Evolutionary conservation across 2,797 vertebrate species (phyloP), one percentile per base, ranked within the genome.

Genomic region (Xiphorhynchus erythropygius): DNA sequence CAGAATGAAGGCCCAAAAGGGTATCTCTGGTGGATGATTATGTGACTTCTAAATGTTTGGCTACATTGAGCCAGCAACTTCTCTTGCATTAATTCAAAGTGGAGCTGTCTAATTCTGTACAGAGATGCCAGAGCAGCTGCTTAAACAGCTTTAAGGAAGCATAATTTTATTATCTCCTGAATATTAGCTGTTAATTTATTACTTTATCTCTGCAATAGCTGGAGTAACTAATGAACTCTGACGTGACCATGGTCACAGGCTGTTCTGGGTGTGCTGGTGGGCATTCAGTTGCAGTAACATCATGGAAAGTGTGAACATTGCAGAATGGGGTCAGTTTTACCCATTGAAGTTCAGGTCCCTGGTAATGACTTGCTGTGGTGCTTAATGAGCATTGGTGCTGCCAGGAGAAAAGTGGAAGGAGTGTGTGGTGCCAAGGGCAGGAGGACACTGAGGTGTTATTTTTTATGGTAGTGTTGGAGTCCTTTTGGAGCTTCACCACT

Each of bases 391-490:
- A 1, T 30, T 76, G 33, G 22, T 70, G 62, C 69, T 86, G 70
- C 63, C 37, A 67, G 35, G 27, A 65, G 27, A 28, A 42, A 19
- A 52, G 2, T 9, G 30, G 50, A 9, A 47, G 33, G 22, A 47
- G 10, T 2, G 42, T 0, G 3, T 52, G 63, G 9, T 77, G 46
- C 11, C 13, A 35, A 47, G 79, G 64, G 56, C 52, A 64, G 76
- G 28, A 77, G 56, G 22, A 27, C 1, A 4, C 49, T 27, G 0
- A 0, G 0, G 24, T 0, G 0, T 33, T 25, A 9, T 7, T 53
- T 44, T 18, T n/a, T 41, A 13, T 44, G 37, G 69, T 3, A 9
- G 5, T 3, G 13, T 18, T 85, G 52, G 33, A 59, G 18, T 27
- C 46, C 25, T 79, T 16, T n/a, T 52, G 46, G 33, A 77, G 32